Base-by-base conservation (phyloP, 2,797 vertebrate species). In the Scleropages formosus region DNA sequence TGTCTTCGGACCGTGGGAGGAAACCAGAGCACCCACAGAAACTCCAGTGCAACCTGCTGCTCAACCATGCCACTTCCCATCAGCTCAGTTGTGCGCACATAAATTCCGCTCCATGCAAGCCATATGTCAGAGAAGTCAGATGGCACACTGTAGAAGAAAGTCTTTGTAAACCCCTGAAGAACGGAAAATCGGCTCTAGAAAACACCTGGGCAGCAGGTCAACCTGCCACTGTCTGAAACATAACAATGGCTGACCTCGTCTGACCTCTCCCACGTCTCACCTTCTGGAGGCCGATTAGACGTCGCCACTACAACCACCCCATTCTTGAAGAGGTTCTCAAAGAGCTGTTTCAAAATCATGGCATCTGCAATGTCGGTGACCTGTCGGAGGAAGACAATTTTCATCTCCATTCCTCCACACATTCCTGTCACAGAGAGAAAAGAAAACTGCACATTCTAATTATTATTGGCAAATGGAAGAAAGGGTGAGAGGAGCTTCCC, bases 271-370 rank as follows among this genome's bases (percentile, higher is more conserved):
- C 26, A 72, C 58, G 53, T 31, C 79, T 84, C 53, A 91, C 92
- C 92, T 86, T 95, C 94, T 81, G 98, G 96, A 0, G 93, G 95
- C 70, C 98, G 95, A 87, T 99, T 99, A 59, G 98, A 99, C 53
- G 98, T 99, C 77, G 97, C 97, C 82, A 99, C 96, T 77, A 99
- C 95, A 22, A 99, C 93, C 63, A 99, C 96, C 11, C 96, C 96
- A 0, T 95, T 94, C 84, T 90, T 88, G 84, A 99, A 99, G 67
- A 99, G 92, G 87, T 98, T 98, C 93, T 98, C 97, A 91, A 99
- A 99, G 78, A 99, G 95, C 91, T 98, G 98, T 88, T 98, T 98
- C 77, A 99, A 93, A 87, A 99, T 98, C 97, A 99, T 99, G 86
- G 97, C 97, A 83, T 99, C 97, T 70, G 97, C 97, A 76, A 99